Percentiles rank a stretch among this genome's conserved stretches.
phyloP scores from a whole-genome alignment of 2,888 invertebrate genomes.

The Colostygia pectinataria region DNA sequence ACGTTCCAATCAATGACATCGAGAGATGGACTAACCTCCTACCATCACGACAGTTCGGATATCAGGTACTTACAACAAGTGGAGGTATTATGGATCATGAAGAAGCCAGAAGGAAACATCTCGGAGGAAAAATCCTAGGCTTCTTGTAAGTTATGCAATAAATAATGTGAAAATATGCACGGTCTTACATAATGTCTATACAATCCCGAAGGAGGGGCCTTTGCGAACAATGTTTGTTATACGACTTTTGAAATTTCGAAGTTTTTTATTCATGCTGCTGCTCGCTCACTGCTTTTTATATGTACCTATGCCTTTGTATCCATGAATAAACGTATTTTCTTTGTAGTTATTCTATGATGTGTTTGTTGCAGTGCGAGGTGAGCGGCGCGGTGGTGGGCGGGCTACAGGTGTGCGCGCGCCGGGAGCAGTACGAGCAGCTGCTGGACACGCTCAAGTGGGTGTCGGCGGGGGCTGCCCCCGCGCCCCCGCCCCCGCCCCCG shows the following conservation, averaged over 20 bases:
- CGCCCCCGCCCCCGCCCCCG: constrained; percentile 31
- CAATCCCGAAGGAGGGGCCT: too few relatives aligned
- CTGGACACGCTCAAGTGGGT: constrained; percentile 85
- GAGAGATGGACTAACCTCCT: constrained; percentile 99
- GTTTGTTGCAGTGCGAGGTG: constrained; percentile 75
- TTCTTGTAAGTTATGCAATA: constrained; percentile 96
- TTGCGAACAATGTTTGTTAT: too few relatives aligned
- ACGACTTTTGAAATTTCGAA: too few relatives aligned
- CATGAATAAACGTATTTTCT: too few relatives aligned
- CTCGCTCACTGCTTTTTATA: too few relatives aligned
- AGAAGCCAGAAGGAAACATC: constrained; percentile 99
- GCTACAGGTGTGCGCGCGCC: constrained; percentile 92
- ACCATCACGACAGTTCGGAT: constrained; percentile 99
- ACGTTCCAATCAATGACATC: constrained; percentile 97
- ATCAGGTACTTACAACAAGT: constrained; percentile 98
- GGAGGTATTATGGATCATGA: constrained; percentile 99
- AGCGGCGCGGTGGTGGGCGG: constrained; percentile 91
- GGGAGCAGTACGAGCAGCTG: constrained; percentile 95
- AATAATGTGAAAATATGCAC: constrained; percentile 64
- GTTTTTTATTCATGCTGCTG: too few relatives aligned
- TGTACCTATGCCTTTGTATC: too few relatives aligned
- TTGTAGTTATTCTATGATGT: too few relatives aligned
- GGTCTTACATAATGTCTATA: too few relatives aligned
- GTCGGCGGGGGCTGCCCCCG: constrained; percentile 38
- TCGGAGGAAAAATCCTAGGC: constrained; percentile 99